Evolutionary conservation across 2,888 invertebrate species (phyloP), one percentile per base, ranked within the genome.

Genomic region (Pteria penguin): DNA sequence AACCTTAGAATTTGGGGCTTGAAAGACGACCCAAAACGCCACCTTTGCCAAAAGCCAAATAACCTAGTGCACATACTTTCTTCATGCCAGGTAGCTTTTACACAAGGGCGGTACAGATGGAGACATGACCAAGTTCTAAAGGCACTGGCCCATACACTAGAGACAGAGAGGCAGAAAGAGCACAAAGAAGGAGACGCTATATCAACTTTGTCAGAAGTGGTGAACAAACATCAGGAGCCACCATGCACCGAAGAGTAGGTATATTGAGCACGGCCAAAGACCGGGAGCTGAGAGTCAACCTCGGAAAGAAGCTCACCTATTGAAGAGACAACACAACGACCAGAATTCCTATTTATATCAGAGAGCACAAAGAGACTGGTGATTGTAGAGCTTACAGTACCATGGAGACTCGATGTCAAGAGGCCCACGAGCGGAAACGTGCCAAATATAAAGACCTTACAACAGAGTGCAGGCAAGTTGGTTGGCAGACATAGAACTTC

Each of bases 381-480:
- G n/a, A n/a, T n/a, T 18, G 33, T 32, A 29, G 32, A 32, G 3
- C 32, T 62, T 18, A 32, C 1, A 5, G 62, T 32, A 32, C 62
- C 32, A 31, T 32, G 4, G 62, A 32, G 33, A 32, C 29, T 29
- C 3, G 32, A n/a, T 32, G 1, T 5, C 31, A 32, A 24, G 62
- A 62, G 62, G 33, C 29, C 11, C 22, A 32, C n/a, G 62, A 62
- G 24, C 8, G 62, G n/a, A 62, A 62, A 32, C 8, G 24, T 32
- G n/a, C 22, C 14, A 62, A 62, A 33, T 62, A 62, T 62, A 22
- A 29, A 5, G 62, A 62, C 4, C 29, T 62, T 8, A n/a, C 24
- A 33, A 31, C n/a, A 11, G n/a, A 62, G 3, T 62, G 29, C 62
- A 55, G 62, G 32, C 24, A 68, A 61, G 61, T 14, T 8, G 61